Evolutionary conservation across 2,113 vertebrate species (phyloP), one percentile per base, ranked within the genome.

Genomic region (Lophochroa leadbeateri): DNA sequence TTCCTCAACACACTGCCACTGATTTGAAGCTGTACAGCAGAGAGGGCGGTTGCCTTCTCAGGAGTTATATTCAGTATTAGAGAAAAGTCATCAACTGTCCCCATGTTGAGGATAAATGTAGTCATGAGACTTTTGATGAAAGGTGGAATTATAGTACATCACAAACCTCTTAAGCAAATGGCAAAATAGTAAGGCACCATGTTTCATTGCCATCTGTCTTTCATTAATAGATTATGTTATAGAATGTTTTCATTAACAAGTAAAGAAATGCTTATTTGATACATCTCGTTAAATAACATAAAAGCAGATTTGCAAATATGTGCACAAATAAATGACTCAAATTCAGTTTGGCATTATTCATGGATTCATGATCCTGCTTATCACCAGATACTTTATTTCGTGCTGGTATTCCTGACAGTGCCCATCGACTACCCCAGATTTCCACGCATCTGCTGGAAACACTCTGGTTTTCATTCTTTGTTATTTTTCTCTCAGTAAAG

Each of bases 231-330:
- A 90, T 94, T 94, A 90, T 80, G 37, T 64, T 96, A 71, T 41
- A 91, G 82, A 94, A 85, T 85, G 60, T 78, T 97, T 89, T 46
- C 67, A 83, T 93, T 70, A 63, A 88, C 81, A 96, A 92, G 94
- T 61, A 35, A 75, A 80, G 79, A 95, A 95, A 90, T 87, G 37
- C 20, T 82, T 95, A 90, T 88, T 97, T 95, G 53, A 19, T 87
- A 35, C 58, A 61, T 72, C 53, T 91, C 12, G 2, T 63, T 58
- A 85, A 90, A 77, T 69, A 74, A 46, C 35, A 17, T 69, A n/a
- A 86, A 80, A 41, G 28, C 11, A 53, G 27, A 53, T 80, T 82
- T 96, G 49, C 46, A 92, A 88, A 83, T 47, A 16, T 20, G 4
- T 9, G 21, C 49, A 77, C 17, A 50, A 80, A 58, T 69, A 77